phyloP scores from a whole-genome alignment of 1,140 invertebrate species.

The Drosophila lowei region DNA sequence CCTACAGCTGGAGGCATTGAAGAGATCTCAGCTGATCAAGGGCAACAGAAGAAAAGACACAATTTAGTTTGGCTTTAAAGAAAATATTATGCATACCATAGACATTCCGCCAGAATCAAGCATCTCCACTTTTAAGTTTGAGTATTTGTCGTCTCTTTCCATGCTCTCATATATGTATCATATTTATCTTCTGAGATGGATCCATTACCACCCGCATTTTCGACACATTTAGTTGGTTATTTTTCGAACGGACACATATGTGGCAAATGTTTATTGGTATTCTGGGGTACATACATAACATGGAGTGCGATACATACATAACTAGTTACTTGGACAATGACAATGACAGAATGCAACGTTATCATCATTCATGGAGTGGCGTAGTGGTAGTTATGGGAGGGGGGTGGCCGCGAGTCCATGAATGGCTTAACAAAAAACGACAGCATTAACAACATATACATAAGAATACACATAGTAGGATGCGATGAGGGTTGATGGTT shows the following conservation, averaged over 20 bases:
- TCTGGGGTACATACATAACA: conserved; percentile 55
- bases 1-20: too few species aligned
- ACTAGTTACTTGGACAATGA: conserved; percentile 47
- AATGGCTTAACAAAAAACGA: conserved; percentile 38
- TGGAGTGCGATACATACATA: conserved; percentile 54
- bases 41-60: neutral
- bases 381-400: neutral
- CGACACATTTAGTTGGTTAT: neutral
- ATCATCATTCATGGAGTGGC: conserved; percentile 32
- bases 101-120: neutral
- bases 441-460: conserved; percentile 44
- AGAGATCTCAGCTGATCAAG: too few species aligned
- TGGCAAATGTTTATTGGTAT: conserved; percentile 58
- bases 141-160: too few species aligned
- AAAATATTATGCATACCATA: neutral
- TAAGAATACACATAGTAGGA: conserved; percentile 8
- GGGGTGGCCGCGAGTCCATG: conserved; percentile 17
- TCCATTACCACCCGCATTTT: neutral
- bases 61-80: neutral
- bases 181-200: too few species aligned
- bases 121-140: too few species aligned
- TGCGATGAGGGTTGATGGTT: conserved; percentile 33
- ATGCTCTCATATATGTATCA: too few species aligned
- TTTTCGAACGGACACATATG: conserved; percentile 49
- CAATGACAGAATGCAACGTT: conserved; percentile 35